These are phyloP conservation scores for Cydia amplana DNA, from an alignment of 1,140 invertebrate species.

Conservation along the genomic window DNA sequence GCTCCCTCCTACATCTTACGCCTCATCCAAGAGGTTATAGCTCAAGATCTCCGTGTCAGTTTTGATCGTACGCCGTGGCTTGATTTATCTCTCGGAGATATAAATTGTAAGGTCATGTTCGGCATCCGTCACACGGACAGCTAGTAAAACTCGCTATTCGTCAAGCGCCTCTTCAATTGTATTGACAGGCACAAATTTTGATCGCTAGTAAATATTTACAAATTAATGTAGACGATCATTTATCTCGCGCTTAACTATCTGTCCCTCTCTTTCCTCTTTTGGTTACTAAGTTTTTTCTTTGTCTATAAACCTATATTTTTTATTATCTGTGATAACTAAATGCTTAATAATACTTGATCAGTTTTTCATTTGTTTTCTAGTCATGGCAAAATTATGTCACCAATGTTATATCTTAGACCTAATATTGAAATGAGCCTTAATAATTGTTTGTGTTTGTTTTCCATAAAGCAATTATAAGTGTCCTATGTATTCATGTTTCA, in stretches of 20 bases:
- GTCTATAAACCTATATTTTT: background rate
- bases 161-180: slow-evolving; percentile 54
- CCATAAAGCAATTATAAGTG: too few relatives aligned
- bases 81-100: slow-evolving; percentile 68
- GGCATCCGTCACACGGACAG: slow-evolving; percentile 66
- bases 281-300: background rate
- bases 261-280: background rate
- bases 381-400: too few relatives aligned
- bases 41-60: slow-evolving; percentile 65
- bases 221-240: slow-evolving; percentile 12
- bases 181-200: slow-evolving; percentile 43
- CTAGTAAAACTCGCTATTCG: slow-evolving; percentile 64
- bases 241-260: background rate
- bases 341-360: too few relatives aligned
- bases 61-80: slow-evolving; percentile 59
- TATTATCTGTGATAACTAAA: background rate
- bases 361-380: too few relatives aligned
- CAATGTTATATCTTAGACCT: too few relatives aligned
- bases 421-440: too few relatives aligned
- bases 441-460: too few relatives aligned
- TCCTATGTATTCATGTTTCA: too few relatives aligned
- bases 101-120: slow-evolving; percentile 72
- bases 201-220: slow-evolving; percentile 41
- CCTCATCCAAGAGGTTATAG: slow-evolving; percentile 55
- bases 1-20: background rate